These are phyloP conservation scores for Oryzias curvinotus DNA, from an alignment of 2,113 vertebrate species.

Conservation along the genomic window DNA sequence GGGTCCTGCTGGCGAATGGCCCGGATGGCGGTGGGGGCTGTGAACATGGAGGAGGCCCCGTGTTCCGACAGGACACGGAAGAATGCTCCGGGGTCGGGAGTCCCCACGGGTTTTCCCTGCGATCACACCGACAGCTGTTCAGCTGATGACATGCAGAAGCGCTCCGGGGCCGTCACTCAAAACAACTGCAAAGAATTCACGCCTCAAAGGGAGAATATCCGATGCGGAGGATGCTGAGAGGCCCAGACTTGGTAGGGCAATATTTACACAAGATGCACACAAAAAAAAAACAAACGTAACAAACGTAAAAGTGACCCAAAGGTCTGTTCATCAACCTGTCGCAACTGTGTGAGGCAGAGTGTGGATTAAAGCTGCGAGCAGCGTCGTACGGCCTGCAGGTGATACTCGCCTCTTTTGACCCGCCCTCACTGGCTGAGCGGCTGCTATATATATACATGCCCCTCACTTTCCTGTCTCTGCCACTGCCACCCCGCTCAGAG, in stretches of 20 bases:
- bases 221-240: not conserved
- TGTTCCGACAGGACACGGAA: constrained; percentile 94
- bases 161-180: not conserved
- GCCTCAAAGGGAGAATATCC: not conserved
- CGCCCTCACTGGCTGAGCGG: too few species aligned
- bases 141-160: not conserved
- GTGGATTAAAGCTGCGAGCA: too few species aligned
- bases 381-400: too few species aligned
- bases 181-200: not conserved
- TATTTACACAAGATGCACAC: not conserved
- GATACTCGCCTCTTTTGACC: too few species aligned
- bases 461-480: too few species aligned
- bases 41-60: constrained; percentile 86
- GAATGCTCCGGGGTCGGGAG: constrained; percentile 90
- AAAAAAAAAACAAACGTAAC: not conserved
- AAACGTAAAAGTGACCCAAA: not conserved
- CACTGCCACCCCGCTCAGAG: too few species aligned
- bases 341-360: too few species aligned
- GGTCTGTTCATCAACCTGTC: too few species aligned
- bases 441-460: too few species aligned
- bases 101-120: constrained; percentile 97
- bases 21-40: constrained; percentile 93
- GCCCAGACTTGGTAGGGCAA: not conserved
- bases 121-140: constrained; percentile 26
- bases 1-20: constrained; percentile 97